Evolutionary conservation across 2,113 vertebrate species (phyloP), one percentile per base, ranked within the genome.

Genomic region (Rhynchomys soricoides): DNA sequence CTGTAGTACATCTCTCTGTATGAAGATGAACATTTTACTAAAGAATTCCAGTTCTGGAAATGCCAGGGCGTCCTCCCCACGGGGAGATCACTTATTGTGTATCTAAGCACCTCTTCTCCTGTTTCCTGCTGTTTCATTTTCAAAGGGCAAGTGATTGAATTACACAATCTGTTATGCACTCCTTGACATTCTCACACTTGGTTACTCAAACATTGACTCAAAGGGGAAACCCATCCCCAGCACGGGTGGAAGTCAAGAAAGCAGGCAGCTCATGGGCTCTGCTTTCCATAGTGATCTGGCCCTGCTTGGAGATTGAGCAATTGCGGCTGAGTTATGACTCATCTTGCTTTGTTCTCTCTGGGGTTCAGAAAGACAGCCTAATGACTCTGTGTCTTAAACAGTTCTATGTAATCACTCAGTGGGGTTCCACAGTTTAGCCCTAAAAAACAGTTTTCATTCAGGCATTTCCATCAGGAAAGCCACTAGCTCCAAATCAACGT

Each of bases 121-220:
- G 40, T 79, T 83, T 92, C 55, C 55, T 57, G 6, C 37, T 88
- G 50, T 92, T 92, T 90, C 66, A 21, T 90, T 79, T 93, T 71
- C 45, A 90, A 96, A 94, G 88, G 75, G 40, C n/a, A 29, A 24
- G 64, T 86, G 85, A 70, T 87, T 94, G 83, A 81, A 93, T 88
- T 94, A 74, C 57, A 75, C 17, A 86, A 43, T 48, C 26, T 92
- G 40, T 52, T 89, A 43, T 88, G 45, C n/a, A 21, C 75, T 75
- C 91, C 29, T 43, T 7, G 40, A 40, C 77, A 70, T 29, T 81
- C 64, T 71, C 74, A 57, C 31, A 37, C 62, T 82, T 45, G 68
- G 43, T 16, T 85, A 43, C 52, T 73, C 66, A 88, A 59, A 81
- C 81, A 43, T 19, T 59, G 90, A 66, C 75, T 81, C 45, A 21